A percentile compares a stretch with the other conserved stretches of the same genome.
Conservation (phyloP, 2,113 vertebrate genomes). For the Microtus ochrogaster region DNA sequence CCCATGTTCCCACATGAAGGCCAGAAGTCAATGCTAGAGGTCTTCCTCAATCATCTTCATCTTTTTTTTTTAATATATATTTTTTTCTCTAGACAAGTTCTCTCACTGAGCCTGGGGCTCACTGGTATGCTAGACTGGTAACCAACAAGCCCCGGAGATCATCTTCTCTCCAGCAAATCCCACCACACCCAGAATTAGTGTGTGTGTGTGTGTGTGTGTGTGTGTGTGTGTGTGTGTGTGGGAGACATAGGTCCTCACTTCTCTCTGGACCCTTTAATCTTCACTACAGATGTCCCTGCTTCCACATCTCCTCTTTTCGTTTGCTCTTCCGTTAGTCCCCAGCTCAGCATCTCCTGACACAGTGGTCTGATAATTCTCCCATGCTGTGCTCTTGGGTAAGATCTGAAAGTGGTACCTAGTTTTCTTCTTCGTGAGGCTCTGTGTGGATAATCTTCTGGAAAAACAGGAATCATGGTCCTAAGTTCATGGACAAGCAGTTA, state of each 20-base stretch:
- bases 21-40: neutral
- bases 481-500: neutral
- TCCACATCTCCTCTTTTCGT: neutral
- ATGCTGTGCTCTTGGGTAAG: slow-evolving; percentile 21
- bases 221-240: neutral
- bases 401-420: neutral
- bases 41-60: neutral
- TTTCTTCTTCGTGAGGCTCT: neutral
- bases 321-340: neutral
- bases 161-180: neutral
- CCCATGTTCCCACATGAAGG: neutral
- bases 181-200: neutral
- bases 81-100: neutral
- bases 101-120: neutral
- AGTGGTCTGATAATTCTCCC: neutral
- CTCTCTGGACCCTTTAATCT: neutral
- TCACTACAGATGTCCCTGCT: neutral
- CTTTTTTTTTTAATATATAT: neutral
- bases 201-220: neutral
- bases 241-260: neutral
- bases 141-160: neutral
- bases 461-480: slow-evolving; percentile 2
- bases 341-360: neutral
- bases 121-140: neutral
- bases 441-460: slow-evolving; percentile 2